Percentiles rank a stretch among this genome's conserved stretches.
Conservation (phyloP, 2,113 vertebrate genomes). For the Macaca mulatta region DNA sequence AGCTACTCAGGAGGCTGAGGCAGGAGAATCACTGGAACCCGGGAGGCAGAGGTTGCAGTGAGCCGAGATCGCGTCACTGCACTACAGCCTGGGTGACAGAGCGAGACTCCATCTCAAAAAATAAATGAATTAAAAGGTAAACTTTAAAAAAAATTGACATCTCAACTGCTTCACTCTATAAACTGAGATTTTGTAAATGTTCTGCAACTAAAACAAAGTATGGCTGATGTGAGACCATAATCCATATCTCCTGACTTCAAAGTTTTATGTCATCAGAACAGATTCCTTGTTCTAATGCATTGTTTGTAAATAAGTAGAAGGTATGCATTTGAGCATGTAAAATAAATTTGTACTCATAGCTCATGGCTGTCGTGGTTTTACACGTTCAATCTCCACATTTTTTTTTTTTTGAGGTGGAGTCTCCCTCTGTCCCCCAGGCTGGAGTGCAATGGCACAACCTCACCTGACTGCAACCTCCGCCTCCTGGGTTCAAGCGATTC, state of each 20-base stretch:
- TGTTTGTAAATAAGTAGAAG: background rate
- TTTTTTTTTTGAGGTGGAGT: too few species aligned
- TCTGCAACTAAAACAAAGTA: background rate
- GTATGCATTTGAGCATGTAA: background rate
- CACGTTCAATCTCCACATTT: accelerated
- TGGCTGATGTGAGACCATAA: background rate
- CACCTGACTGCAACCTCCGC: too few species aligned
- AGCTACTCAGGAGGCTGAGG: too few species aligned
- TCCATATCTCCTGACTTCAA: background rate
- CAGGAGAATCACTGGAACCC: too few species aligned
- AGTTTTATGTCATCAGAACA: background rate
- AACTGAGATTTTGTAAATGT: background rate
- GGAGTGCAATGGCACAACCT: too few species aligned
- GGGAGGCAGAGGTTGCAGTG: too few species aligned
- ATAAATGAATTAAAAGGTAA: too few species aligned
- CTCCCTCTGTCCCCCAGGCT: too few species aligned
- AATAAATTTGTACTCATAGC: accelerated
- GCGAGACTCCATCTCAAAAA: too few species aligned
- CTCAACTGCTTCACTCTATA: background rate
- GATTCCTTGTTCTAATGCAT: background rate
- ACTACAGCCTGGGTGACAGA: too few species aligned
- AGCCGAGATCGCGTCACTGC: background rate
- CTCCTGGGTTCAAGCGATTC: too few species aligned
- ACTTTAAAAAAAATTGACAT: background rate
- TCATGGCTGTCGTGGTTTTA: accelerated